Evolutionary conservation across 2,888 invertebrate species (phyloP).

Genomic region (Lasioglossum lativentre): DNA sequence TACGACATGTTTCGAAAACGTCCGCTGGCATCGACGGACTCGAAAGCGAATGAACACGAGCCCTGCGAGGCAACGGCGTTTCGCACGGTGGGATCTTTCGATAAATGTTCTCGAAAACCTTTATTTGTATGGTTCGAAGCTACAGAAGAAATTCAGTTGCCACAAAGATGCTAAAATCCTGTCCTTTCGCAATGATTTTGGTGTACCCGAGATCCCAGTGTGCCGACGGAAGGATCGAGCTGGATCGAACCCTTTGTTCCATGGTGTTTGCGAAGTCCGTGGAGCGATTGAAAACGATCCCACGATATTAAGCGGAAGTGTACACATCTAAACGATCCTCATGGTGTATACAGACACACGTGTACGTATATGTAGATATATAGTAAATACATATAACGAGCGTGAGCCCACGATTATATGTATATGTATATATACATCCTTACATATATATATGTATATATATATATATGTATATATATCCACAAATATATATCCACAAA

Average conservation of each 20-base stretch:
- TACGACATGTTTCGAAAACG: neutral
- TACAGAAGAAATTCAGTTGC: neutral
- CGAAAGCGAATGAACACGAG: neutral
- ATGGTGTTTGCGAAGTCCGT: neutral
- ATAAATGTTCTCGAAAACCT: neutral
- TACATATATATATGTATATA: constrained; percentile 20
- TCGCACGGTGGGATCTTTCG: neutral
- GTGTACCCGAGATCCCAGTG: neutral
- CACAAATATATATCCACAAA: no score
- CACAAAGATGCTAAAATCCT: neutral
- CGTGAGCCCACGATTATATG: constrained; percentile 23
- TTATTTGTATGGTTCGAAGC: neutral
- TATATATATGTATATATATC: no score
- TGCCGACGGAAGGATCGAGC: neutral
- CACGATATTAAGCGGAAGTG: constrained; percentile 12
- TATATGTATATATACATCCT: constrained; percentile 40
- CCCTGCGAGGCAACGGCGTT: neutral
- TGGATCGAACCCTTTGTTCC: neutral
- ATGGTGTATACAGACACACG: constrained; percentile 33
- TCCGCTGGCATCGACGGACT: neutral
- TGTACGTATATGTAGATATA: constrained; percentile 34
- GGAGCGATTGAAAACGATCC: neutral
- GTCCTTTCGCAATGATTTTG: neutral
- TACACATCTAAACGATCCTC: constrained; percentile 22
- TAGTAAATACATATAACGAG: constrained; percentile 17